Evolutionary conservation across 2,888 invertebrate genomes (phyloP).

Genomic region (Drosophila eohydei): DNA sequence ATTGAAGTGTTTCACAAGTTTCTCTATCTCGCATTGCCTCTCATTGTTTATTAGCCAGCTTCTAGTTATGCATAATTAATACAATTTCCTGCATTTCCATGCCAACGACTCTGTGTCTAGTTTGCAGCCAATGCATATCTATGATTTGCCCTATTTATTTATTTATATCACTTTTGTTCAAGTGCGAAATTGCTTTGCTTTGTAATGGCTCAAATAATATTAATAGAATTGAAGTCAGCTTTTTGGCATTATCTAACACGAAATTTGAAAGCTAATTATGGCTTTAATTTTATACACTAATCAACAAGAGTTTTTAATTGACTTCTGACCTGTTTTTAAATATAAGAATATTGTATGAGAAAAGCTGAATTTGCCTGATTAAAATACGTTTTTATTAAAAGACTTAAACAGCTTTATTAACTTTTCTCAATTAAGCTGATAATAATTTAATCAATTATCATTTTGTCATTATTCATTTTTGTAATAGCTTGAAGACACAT

Average conservation of each 20-base stretch:
- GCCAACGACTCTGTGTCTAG: not conserved
- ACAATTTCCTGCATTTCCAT: conserved; percentile 10
- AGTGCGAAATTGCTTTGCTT: conserved; percentile 1
- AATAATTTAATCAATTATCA: no score
- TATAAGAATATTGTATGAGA: no score
- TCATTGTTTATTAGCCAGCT: conserved; percentile 36
- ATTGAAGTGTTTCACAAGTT: conserved; percentile 36
- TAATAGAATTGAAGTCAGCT: not conserved
- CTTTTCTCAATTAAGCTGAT: not conserved
- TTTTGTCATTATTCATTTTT: no score
- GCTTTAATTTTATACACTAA: not conserved
- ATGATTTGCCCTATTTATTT: conserved; percentile 13
- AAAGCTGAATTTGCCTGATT: no score
- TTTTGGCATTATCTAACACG: no score
- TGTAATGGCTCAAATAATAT: not conserved
- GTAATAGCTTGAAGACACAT: no score
- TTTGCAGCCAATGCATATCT: not conserved
- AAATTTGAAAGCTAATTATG: not conserved
- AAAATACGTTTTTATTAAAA: no score
- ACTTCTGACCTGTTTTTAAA: not conserved
- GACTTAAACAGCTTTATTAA: no score
- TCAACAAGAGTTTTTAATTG: not conserved
- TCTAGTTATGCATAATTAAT: conserved; percentile 32
- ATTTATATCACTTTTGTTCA: not conserved
- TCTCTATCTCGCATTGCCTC: conserved; percentile 15